These are phyloP conservation scores for Cynoglossus semilaevis DNA, from an alignment of 2,113 vertebrate genomes.

Conservation along the genomic window DNA sequence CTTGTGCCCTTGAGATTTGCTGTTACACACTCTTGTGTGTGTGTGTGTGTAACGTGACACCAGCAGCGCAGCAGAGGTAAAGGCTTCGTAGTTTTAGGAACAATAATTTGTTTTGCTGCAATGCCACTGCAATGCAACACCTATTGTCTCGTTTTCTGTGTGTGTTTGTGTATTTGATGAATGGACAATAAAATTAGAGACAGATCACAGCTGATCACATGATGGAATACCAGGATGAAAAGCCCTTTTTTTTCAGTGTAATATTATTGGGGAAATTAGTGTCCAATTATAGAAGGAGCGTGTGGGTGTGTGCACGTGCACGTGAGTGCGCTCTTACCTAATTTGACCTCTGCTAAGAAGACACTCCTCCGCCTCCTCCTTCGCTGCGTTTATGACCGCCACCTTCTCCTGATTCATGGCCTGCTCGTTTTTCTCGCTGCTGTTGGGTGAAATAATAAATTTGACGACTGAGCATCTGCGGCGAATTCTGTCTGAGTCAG, in stretches of 20 bases:
- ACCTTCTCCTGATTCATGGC: constrained; percentile 4
- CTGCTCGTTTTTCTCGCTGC: neutral
- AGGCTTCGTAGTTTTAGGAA: constrained; percentile 48
- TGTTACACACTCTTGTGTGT: neutral
- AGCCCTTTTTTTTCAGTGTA: neutral
- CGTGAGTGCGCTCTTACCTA: constrained; percentile 3
- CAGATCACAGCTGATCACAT: constrained; percentile 16
- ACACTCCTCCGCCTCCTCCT: too few species aligned
- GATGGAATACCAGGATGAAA: neutral
- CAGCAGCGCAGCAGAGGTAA: constrained; percentile 31
- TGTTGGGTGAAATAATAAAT: constrained; percentile 1
- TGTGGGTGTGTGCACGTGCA: constrained; percentile 15
- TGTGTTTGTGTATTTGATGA: constrained; percentile 8
- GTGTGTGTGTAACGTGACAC: constrained; percentile 28
- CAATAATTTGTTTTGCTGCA: constrained; percentile 68
- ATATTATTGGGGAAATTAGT: constrained; percentile 2
- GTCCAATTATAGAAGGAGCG: constrained; percentile 3
- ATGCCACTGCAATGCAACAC: constrained; percentile 73
- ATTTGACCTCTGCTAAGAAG: constrained; percentile 11
- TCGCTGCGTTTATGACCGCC: too few species aligned
- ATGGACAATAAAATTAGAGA: constrained; percentile 30
- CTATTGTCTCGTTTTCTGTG: constrained; percentile 41
- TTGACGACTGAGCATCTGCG: neutral
- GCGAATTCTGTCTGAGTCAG: too few species aligned
- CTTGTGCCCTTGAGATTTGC: neutral